Conservation (phyloP, 2,888 invertebrate species). For the Monoplex corrugatus region DNA sequence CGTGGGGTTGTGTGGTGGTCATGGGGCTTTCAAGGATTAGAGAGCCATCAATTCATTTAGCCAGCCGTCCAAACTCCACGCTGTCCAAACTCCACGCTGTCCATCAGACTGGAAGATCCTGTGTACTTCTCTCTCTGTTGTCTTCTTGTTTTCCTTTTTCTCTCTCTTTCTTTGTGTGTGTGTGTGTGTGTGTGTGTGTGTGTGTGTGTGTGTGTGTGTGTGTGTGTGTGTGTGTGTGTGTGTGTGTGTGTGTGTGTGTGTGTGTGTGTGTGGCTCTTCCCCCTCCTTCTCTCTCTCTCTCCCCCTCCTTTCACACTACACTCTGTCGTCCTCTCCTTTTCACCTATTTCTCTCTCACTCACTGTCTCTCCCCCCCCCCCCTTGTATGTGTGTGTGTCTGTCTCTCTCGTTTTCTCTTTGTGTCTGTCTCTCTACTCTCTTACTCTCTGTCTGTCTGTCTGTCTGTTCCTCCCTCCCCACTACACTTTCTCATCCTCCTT, state of each 20-base stretch:
- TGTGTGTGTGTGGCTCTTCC: not conserved
- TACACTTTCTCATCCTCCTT: too few species aligned
- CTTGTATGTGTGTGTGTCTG: not conserved
- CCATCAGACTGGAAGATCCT: too few species aligned
- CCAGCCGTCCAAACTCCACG: too few species aligned
- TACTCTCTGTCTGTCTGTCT: not conserved
- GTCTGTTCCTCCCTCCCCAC: not conserved
- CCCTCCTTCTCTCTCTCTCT: not conserved
- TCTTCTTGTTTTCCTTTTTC: too few species aligned
- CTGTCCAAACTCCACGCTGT: too few species aligned
- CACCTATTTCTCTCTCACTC: not conserved
- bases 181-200: not conserved
- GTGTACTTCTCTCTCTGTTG: too few species aligned
- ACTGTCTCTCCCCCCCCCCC: not conserved
- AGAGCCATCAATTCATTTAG: slow-evolving; percentile 28
- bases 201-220: not conserved
- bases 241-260: not conserved
- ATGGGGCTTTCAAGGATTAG: not conserved
- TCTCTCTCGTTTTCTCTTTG: not conserved
- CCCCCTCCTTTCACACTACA: not conserved
- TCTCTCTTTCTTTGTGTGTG: not conserved
- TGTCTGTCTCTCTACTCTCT: not conserved
- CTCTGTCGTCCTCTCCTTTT: not conserved
- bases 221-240: not conserved
- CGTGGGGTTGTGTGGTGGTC: too few species aligned